Conservation (phyloP, 1,140 invertebrate species). For the Plutomurus gul region DNA sequence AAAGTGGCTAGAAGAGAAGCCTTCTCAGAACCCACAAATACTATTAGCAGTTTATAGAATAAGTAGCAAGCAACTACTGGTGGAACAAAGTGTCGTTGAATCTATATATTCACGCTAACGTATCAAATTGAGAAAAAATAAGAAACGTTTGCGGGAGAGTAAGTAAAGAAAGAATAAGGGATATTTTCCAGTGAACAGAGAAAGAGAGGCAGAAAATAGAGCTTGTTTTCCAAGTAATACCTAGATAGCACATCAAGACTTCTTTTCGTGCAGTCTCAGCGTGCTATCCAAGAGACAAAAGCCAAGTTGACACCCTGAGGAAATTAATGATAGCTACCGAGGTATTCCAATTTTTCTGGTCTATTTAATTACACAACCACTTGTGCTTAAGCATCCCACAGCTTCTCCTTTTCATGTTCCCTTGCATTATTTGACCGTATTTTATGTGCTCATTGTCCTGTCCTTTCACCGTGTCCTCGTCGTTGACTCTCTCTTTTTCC, state of each 20-base stretch:
- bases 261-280: slow-evolving; percentile 32
- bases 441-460: slow-evolving; percentile 36
- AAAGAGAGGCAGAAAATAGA: neutral
- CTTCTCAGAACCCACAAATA: neutral
- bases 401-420: neutral
- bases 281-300: slow-evolving; percentile 39
- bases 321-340: slow-evolving; percentile 47
- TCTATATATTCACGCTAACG: too few relatives aligned
- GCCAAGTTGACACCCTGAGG: slow-evolving; percentile 43
- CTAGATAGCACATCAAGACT: neutral
- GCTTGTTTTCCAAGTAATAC: neutral
- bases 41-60: too few relatives aligned
- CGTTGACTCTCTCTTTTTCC: neutral
- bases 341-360: slow-evolving; percentile 47
- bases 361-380: slow-evolving; percentile 49
- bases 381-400: slow-evolving; percentile 29
- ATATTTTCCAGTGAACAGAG: neutral
- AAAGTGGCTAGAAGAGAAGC: neutral
- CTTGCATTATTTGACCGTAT: slow-evolving; percentile 42
- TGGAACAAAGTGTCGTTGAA: too few relatives aligned
- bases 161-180: neutral
- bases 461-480: neutral
- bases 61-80: too few relatives aligned
- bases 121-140: neutral
- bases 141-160: neutral